Evolutionary conservation across 2,888 invertebrate species (phyloP).

Genomic region (Papilio elwesi): DNA sequence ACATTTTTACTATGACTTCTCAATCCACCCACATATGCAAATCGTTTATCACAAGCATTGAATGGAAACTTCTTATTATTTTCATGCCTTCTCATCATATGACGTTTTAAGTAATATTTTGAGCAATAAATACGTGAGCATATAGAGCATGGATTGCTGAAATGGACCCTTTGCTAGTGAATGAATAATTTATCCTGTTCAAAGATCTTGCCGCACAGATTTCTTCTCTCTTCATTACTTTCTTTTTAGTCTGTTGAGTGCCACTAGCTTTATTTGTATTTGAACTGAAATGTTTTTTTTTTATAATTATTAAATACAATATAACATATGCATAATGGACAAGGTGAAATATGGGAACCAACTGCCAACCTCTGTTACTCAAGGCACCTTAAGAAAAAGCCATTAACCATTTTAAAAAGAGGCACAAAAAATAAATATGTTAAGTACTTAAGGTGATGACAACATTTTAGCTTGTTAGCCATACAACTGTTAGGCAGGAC

Average conservation of each 20-base stretch:
- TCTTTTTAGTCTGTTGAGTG: constrained; percentile 36
- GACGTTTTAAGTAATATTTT: constrained; percentile 64
- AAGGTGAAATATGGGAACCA: too few species aligned
- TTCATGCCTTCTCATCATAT: constrained; percentile 68
- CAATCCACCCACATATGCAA: constrained; percentile 68
- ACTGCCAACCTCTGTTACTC: too few species aligned
- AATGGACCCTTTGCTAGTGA: constrained; percentile 66
- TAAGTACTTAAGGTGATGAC: too few species aligned
- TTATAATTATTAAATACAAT: not conserved
- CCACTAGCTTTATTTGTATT: constrained; percentile 50
- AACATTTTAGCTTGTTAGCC: too few species aligned
- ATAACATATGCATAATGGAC: too few species aligned
- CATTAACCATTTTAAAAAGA: too few species aligned
- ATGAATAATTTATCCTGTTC: constrained; percentile 56
- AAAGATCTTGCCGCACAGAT: constrained; percentile 70
- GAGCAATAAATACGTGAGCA: constrained; percentile 64
- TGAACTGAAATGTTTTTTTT: constrained; percentile 55
- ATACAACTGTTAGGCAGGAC: too few species aligned
- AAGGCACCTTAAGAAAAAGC: too few species aligned
- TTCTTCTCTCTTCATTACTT: constrained; percentile 45
- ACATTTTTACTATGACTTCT: constrained; percentile 64
- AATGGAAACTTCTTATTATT: constrained; percentile 64
- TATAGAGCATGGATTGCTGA: constrained; percentile 62
- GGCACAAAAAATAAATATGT: too few species aligned
- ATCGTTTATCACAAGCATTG: constrained; percentile 65